A percentile compares a stretch with the other conserved stretches of the same genome.
These are phyloP conservation scores for Damaliscus lunatus DNA, from an alignment of 2,113 vertebrate genomes.

Conservation along the genomic window DNA sequence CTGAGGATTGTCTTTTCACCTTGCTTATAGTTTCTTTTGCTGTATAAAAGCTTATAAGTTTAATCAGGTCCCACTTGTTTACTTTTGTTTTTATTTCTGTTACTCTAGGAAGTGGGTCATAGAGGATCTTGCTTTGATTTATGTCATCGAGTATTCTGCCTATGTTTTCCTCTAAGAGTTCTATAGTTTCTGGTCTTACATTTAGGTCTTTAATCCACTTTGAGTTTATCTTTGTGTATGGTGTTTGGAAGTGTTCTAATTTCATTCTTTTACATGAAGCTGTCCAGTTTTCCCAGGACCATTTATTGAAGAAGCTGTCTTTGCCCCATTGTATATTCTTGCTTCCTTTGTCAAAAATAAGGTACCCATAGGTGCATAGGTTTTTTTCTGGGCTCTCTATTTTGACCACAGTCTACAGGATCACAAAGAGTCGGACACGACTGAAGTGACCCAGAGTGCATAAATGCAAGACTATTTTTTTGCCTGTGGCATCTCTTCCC, in stretches of 20 bases:
- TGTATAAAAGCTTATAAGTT: background rate
- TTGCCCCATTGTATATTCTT: background rate
- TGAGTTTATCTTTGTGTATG: background rate
- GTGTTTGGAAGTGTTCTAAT: background rate
- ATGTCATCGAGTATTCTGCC: background rate
- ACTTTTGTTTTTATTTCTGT: background rate
- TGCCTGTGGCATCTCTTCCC: background rate
- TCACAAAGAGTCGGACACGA: accelerated
- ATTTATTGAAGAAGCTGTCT: background rate
- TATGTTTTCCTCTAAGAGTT: background rate
- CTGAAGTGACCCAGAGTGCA: accelerated
- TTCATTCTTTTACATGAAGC: background rate
- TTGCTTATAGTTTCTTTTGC: background rate
- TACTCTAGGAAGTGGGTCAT: background rate
- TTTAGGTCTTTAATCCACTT: background rate
- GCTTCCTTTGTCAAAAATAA: background rate
- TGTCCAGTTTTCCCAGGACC: background rate
- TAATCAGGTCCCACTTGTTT: background rate
- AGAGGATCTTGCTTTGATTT: background rate
- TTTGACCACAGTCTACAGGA: background rate
- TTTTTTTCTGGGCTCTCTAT: background rate
- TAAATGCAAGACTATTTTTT: background rate
- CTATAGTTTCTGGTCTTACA: background rate
- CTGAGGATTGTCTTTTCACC: background rate
- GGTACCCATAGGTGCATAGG: background rate